These are phyloP conservation scores for Tetramorium simillimum DNA, from an alignment of 1,140 invertebrate genomes.

Conservation along the genomic window DNA sequence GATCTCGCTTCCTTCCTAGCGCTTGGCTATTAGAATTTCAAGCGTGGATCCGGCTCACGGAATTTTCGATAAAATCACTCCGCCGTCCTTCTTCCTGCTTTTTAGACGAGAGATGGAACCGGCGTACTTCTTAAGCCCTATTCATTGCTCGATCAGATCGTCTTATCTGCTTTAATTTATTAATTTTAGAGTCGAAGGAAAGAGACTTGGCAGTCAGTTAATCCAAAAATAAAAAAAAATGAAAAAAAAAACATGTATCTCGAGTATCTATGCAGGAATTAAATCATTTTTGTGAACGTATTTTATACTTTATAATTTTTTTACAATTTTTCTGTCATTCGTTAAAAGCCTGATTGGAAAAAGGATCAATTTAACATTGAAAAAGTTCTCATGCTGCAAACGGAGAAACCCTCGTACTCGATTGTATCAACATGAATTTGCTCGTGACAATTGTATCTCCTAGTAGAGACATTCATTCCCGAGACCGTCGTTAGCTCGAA, in stretches of 20 bases:
- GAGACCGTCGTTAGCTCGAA: conserved; percentile 33
- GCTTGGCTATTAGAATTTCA: conserved; percentile 55
- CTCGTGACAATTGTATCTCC: neutral
- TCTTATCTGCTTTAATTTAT: conserved; percentile 31
- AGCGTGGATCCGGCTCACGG: conserved; percentile 50
- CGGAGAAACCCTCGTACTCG: neutral
- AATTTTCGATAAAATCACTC: conserved; percentile 60
- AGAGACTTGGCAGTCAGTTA: neutral
- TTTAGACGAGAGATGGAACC: neutral
- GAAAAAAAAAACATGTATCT: neutral
- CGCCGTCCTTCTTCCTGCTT: neutral
- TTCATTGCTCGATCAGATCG: conserved; percentile 23
- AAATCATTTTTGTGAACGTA: neutral
- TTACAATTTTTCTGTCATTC: neutral
- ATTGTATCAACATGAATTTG: conserved; percentile 22
- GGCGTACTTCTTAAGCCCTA: conserved; percentile 20
- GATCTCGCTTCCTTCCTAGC: conserved; percentile 49
- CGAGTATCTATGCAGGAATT: neutral
- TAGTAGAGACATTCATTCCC: neutral
- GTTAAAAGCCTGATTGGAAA: neutral
- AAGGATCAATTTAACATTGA: neutral
- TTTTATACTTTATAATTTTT: neutral
- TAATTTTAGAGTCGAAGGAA: neutral
- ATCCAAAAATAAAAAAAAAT: neutral
- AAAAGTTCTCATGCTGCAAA: neutral